A percentile compares a stretch with the other conserved stretches of the same genome.
These are phyloP conservation scores for Etheostoma spectabile DNA, from an alignment of 2,113 vertebrate genomes.

Conservation along the genomic window DNA sequence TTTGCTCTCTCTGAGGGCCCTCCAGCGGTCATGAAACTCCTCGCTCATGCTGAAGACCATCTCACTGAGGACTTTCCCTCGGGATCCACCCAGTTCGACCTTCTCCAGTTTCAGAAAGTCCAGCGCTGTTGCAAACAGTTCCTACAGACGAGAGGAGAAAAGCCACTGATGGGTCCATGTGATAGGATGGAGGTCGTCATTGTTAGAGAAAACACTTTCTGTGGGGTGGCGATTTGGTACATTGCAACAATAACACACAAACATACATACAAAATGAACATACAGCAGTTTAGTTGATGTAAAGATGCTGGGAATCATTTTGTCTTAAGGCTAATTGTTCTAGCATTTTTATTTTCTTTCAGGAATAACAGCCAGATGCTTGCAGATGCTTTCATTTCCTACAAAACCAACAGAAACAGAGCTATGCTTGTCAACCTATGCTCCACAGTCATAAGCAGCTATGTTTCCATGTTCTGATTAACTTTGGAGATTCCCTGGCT, in stretches of 20 bases:
- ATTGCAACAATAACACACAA: neutral
- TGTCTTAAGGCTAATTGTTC: neutral
- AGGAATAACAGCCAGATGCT: neutral
- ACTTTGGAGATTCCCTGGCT: neutral
- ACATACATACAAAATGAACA: neutral
- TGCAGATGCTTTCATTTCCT: neutral
- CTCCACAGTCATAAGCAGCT: constrained; percentile 77
- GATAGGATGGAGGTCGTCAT: neutral
- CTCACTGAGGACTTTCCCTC: constrained; percentile 80
- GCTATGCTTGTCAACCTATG: neutral
- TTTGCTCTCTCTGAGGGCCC: constrained; percentile 84
- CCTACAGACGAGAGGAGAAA: constrained; percentile 65
- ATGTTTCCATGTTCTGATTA: neutral
- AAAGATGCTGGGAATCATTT: neutral
- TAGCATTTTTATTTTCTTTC: neutral
- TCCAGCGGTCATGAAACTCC: constrained; percentile 82
- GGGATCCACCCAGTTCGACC: constrained; percentile 75
- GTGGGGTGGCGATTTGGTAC: neutral
- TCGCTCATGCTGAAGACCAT: constrained; percentile 80
- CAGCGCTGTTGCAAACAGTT: constrained; percentile 83
- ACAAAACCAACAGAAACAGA: neutral
- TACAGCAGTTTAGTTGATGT: neutral
- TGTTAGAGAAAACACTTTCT: neutral
- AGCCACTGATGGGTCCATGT: neutral
- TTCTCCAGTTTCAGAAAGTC: constrained; percentile 86